Percentiles rank a stretch among this genome's conserved stretches.
Conservation (phyloP, 2,888 invertebrate species). For the Scrobipalpa costella region DNA sequence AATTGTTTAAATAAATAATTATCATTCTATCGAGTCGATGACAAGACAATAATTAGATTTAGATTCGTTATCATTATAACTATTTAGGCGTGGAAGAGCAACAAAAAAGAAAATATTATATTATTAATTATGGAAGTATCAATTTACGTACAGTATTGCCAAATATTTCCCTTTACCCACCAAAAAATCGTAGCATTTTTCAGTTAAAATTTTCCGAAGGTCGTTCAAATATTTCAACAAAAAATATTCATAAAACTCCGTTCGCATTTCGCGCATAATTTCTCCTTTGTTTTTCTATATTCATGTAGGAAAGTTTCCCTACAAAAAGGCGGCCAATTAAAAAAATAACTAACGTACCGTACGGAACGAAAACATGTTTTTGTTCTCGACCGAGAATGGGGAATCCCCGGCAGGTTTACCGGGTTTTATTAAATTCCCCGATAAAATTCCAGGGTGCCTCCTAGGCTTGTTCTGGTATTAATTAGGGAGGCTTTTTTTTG, state of each 20-base stretch:
- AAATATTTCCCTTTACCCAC: neutral
- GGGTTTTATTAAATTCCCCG: constrained; percentile 25
- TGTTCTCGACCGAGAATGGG: constrained; percentile 27
- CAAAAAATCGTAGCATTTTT: neutral
- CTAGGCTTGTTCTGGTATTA: constrained; percentile 29
- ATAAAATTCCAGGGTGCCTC: constrained; percentile 22
- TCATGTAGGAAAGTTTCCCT: constrained; percentile 9
- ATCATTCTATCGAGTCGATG: too few species aligned
- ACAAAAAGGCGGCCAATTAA: constrained; percentile 10
- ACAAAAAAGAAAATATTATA: too few species aligned
- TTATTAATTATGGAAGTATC: too few species aligned
- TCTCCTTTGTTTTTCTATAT: constrained; percentile 6
- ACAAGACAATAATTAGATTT: too few species aligned
- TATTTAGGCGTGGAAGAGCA: too few species aligned
- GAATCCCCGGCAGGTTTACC: constrained; percentile 10
- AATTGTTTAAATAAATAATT: too few species aligned
- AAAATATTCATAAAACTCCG: neutral
- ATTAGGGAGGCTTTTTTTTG: constrained; percentile 28
- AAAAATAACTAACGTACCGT: constrained; percentile 19
- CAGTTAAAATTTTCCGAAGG: neutral
- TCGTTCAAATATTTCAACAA: neutral
- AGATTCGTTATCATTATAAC: too few species aligned
- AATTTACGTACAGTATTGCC: too few species aligned
- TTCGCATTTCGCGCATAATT: neutral
- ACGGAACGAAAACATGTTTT: constrained; percentile 22